Percentiles rank a stretch among this genome's conserved stretches.
These are phyloP conservation scores for Dufourea novaeangliae DNA, from an alignment of 1,140 invertebrate genomes.

Conservation along the genomic window DNA sequence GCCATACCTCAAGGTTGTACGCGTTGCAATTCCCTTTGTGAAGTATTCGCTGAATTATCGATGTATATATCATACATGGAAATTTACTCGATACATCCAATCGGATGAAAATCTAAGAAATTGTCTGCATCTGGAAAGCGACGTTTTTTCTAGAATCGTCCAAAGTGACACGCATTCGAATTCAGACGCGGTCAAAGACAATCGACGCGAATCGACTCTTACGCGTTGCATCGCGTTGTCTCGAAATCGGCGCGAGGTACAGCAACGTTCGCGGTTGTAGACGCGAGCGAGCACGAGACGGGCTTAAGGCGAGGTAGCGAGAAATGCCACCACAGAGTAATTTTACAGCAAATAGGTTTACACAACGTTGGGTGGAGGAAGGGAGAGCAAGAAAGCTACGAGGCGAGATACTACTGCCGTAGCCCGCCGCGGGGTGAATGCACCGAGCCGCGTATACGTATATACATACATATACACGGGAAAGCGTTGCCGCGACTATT, in stretches of 20 bases:
- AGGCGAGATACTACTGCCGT: slow-evolving; percentile 58
- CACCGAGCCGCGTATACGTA: slow-evolving; percentile 44
- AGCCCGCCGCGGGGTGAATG: slow-evolving; percentile 57
- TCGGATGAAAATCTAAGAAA: too few relatives aligned
- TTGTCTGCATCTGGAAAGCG: too few relatives aligned
- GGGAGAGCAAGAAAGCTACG: slow-evolving; percentile 35
- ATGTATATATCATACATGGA: too few relatives aligned
- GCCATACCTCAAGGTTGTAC: too few relatives aligned
- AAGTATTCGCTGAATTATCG: too few relatives aligned
- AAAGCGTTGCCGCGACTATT: slow-evolving; percentile 54
- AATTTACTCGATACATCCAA: too few relatives aligned
- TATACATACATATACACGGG: too few relatives aligned
- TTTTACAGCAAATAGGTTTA: slow-evolving; percentile 69
- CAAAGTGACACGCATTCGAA: too few relatives aligned
- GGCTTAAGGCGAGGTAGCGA: slow-evolving; percentile 60
- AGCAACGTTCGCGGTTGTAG: slow-evolving; percentile 39
- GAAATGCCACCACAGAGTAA: slow-evolving; percentile 67
- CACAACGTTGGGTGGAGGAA: slow-evolving; percentile 51
- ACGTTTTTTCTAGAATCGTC: too few relatives aligned
- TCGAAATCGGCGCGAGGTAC: slow-evolving; percentile 45
- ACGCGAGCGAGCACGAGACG: slow-evolving; percentile 54
- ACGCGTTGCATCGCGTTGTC: slow-evolving; percentile 38
- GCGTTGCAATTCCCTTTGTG: too few relatives aligned
- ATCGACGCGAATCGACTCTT: too few relatives aligned
- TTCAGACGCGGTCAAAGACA: slow-evolving; percentile 8